Evolutionary conservation across 2,888 invertebrate species (phyloP).

Genomic region (Sabatieria punctata): DNA sequence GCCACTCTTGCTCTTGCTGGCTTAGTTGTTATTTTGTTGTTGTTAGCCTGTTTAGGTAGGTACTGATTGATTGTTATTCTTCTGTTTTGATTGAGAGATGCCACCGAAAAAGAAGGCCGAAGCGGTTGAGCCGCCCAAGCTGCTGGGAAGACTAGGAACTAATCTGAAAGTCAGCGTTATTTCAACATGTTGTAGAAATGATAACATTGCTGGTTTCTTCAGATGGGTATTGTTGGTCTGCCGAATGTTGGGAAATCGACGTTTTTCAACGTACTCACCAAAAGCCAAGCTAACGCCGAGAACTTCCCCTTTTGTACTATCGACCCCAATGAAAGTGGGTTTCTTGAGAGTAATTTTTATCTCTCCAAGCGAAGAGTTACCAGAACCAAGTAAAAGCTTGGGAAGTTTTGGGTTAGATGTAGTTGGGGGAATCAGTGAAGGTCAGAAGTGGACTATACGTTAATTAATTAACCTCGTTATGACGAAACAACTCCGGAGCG

Average conservation of each 20-base stretch:
- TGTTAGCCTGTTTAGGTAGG: no score
- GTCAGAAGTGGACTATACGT: no score
- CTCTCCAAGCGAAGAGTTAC: no score
- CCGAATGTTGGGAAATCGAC: conserved; percentile 99
- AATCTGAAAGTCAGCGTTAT: conserved; percentile 56
- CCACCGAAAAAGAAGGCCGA: conserved; percentile 52
- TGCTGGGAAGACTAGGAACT: conserved; percentile 85
- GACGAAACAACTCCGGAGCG: no score
- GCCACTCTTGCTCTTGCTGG: no score
- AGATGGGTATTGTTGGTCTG: conserved; percentile 58
- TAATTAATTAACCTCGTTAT: no score
- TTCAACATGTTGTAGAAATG: not conserved
- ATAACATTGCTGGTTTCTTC: not conserved
- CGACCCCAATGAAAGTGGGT: conserved; percentile 91
- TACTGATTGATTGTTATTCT: no score
- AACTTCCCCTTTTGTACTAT: conserved; percentile 99
- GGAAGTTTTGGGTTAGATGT: no score
- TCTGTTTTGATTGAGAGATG: conserved; percentile 36
- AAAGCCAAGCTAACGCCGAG: conserved; percentile 89
- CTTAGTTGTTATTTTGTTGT: no score
- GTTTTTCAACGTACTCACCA: conserved; percentile 96
- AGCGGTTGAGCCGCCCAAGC: conserved; percentile 60
- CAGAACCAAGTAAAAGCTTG: no score
- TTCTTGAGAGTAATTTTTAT: no score
- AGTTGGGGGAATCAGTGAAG: no score